Evolutionary conservation across 1,140 invertebrate genomes (phyloP).

Genomic region (Drosophila nikananu): DNA sequence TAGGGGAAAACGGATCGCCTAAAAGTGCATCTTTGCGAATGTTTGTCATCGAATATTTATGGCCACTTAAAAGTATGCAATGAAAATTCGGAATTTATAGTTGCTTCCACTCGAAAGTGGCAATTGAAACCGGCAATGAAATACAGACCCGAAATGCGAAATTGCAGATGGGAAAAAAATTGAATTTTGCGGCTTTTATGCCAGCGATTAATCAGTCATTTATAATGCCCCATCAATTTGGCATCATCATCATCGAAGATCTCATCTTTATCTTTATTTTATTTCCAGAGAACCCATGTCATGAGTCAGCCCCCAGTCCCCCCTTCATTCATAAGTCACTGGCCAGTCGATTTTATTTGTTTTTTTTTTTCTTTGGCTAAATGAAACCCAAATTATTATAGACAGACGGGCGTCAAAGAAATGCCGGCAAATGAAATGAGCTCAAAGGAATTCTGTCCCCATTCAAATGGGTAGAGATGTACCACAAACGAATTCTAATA

Average conservation of each 20-base stretch:
- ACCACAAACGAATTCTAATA: slow-evolving; percentile 70
- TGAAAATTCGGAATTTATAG: slow-evolving; percentile 48
- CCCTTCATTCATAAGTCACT: slow-evolving; percentile 27
- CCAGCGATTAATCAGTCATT: slow-evolving; percentile 45
- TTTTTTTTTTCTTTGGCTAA: slow-evolving; percentile 7
- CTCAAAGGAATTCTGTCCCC: slow-evolving; percentile 24
- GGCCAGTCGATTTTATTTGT: slow-evolving; percentile 22
- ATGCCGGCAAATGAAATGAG: slow-evolving; percentile 55
- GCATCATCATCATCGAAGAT: slow-evolving; percentile 32
- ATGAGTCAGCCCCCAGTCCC: slow-evolving; percentile 24
- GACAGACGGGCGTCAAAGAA: slow-evolving; percentile 70
- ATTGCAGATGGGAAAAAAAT: slow-evolving; percentile 6
- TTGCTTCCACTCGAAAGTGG: slow-evolving; percentile 16
- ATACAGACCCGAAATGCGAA: slow-evolving; percentile 17
- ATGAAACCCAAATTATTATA: slow-evolving; percentile 52
- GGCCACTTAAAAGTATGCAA: slow-evolving; percentile 62
- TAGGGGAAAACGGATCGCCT: slow-evolving; percentile 7
- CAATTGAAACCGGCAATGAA: slow-evolving; percentile 40
- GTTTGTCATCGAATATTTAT: slow-evolving; percentile 55
- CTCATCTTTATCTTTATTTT: slow-evolving; percentile 26
- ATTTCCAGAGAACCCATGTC: slow-evolving; percentile 24
- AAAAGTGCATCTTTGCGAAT: slow-evolving; percentile 47
- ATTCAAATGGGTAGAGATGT: slow-evolving; percentile 43
- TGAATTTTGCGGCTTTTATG: neutral
- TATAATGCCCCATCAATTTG: slow-evolving; percentile 28